phyloP scores from a whole-genome alignment of 2,888 invertebrate genomes.

The Eledona agricola region DNA sequence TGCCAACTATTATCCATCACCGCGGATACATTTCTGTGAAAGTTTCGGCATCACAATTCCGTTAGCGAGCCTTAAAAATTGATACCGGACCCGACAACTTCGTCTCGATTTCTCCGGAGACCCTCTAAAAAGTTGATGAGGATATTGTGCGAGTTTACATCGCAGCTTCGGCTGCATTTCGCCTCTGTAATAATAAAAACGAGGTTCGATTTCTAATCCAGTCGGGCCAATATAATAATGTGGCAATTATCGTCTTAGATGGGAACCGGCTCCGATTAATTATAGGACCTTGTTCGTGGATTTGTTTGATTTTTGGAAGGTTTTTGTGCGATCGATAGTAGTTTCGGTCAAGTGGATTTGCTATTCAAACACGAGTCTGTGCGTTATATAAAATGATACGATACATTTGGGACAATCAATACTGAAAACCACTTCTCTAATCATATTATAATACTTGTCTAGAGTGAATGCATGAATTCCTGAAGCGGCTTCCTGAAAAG shows the following conservation, averaged over 20 bases:
- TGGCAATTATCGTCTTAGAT: too few relatives aligned
- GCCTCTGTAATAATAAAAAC: too few relatives aligned
- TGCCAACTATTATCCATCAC: too few relatives aligned
- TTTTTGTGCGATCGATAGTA: slow-evolving; percentile 13
- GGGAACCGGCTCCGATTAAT: slow-evolving; percentile 21
- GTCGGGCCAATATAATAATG: slow-evolving; percentile 5
- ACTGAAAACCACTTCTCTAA: too few relatives aligned
- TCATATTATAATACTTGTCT: too few relatives aligned
- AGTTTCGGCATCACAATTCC: too few relatives aligned
- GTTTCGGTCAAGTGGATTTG: slow-evolving; percentile 20
- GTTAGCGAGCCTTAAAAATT: slow-evolving; percentile 13
- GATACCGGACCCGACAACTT: slow-evolving; percentile 9
- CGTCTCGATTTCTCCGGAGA: slow-evolving; percentile 26
- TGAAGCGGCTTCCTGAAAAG: too few relatives aligned
- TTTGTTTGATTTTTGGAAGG: slow-evolving; percentile 22
- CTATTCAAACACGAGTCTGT: slow-evolving; percentile 1
- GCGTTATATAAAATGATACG: too few relatives aligned
- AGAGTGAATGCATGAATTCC: too few relatives aligned
- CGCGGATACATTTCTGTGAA: too few relatives aligned
- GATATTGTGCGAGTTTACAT: slow-evolving; percentile 18
- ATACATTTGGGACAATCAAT: too few relatives aligned
- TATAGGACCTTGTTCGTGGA: slow-evolving; percentile 26
- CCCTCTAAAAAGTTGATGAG: slow-evolving; percentile 25
- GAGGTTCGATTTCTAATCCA: slow-evolving; percentile 10
- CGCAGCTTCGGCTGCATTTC: slow-evolving; percentile 7